A percentile compares a stretch with the other conserved stretches of the same genome.
These are phyloP conservation scores for Oligia fasciuncula DNA, from an alignment of 2,888 invertebrate species.

Conservation along the genomic window DNA sequence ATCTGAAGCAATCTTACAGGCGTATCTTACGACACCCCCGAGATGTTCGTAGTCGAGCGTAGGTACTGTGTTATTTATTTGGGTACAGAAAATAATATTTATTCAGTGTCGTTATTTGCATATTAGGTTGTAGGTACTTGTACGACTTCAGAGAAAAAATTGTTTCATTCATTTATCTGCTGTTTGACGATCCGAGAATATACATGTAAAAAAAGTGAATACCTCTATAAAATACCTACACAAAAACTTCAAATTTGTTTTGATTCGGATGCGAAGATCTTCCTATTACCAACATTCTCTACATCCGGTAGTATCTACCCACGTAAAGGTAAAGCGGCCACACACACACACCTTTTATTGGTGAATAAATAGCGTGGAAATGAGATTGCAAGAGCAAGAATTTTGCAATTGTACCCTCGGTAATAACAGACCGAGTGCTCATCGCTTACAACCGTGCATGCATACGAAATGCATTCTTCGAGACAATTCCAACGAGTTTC, in stretches of 20 bases:
- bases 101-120: slow-evolving; percentile 19
- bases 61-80: slow-evolving; percentile 38
- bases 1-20: slow-evolving; percentile 22
- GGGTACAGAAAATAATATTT: slow-evolving; percentile 16
- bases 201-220: background rate
- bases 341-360: slow-evolving; percentile 52
- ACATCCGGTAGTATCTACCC: background rate
- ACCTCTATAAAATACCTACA: background rate
- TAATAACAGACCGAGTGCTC: slow-evolving; percentile 53
- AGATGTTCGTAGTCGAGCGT: background rate
- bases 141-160: background rate
- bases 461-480: slow-evolving; percentile 58
- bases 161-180: background rate
- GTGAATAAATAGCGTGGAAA: slow-evolving; percentile 48
- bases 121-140: slow-evolving; percentile 6
- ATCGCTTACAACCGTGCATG: slow-evolving; percentile 55
- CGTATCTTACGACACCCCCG: slow-evolving; percentile 32
- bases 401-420: slow-evolving; percentile 56
- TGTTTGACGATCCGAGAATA: background rate
- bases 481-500: slow-evolving; percentile 36
- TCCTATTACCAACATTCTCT: background rate
- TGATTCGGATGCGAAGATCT: background rate
- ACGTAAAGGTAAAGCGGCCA: slow-evolving; percentile 24
- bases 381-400: slow-evolving; percentile 51
- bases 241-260: background rate